A percentile compares a stretch with the other conserved stretches of the same genome.
Conservation (phyloP, 2,113 vertebrate species). For the Hydropotes inermis region DNA sequence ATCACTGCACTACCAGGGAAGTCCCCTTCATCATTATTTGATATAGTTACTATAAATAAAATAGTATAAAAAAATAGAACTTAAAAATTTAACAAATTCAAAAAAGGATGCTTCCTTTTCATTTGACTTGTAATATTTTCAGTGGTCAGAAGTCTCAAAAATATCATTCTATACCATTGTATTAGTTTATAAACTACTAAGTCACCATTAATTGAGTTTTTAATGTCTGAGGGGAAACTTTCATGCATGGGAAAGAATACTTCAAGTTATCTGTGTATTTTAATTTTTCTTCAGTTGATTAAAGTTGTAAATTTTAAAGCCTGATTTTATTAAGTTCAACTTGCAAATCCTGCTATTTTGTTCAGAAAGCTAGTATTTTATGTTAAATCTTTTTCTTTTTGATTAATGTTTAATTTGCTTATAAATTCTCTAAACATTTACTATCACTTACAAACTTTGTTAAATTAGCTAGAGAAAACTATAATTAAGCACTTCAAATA, state of each 20-base stretch:
- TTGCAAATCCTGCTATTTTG: not conserved
- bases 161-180: not conserved
- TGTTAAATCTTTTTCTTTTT: not conserved
- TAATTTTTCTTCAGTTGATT: not conserved
- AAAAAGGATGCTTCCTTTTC: not conserved
- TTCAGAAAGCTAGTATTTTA: not conserved
- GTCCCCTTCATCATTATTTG: not conserved
- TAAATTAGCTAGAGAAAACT: constrained; percentile 26
- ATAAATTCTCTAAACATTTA: constrained; percentile 23
- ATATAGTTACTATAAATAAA: not conserved
- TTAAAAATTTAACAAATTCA: not conserved
- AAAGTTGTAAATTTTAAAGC: not conserved
- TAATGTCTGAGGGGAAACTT: not conserved
- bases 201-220: not conserved
- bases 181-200: not conserved
- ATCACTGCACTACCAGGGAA: not conserved
- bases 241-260: not conserved
- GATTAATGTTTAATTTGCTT: not conserved
- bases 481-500: constrained; percentile 9
- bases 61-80: not conserved
- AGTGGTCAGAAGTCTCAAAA: not conserved
- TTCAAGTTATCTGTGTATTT: not conserved
- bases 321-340: not conserved
- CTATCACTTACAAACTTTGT: not conserved
- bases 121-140: not conserved